These are phyloP conservation scores for Channa maculata DNA, from an alignment of 2,113 vertebrate genomes.

Conservation along the genomic window DNA sequence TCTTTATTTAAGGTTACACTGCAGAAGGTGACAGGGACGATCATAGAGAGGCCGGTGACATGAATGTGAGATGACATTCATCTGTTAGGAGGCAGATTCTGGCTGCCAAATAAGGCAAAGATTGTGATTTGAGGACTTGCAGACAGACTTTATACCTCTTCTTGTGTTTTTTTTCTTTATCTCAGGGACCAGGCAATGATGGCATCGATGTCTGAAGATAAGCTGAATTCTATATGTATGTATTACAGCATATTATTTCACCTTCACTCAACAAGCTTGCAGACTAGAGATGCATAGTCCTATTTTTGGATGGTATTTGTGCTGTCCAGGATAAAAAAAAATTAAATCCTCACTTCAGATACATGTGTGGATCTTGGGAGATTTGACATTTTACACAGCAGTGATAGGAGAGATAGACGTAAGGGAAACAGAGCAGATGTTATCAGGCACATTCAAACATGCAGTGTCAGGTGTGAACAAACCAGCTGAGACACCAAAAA, in stretches of 20 bases:
- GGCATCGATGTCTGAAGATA: neutral
- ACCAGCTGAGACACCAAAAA: neutral
- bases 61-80: slow-evolving; percentile 36
- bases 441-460: slow-evolving; percentile 4
- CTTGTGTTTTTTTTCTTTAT: neutral
- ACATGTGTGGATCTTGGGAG: neutral
- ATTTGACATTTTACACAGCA: slow-evolving; percentile 5
- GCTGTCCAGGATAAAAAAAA: neutral
- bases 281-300: neutral
- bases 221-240: too few relatives aligned
- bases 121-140: slow-evolving; percentile 13
- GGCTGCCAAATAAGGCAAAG: neutral
- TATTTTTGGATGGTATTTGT: neutral
- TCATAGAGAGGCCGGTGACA: neutral
- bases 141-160: neutral
- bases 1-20: slow-evolving; percentile 20
- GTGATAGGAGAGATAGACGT: neutral
- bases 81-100: slow-evolving; percentile 38
- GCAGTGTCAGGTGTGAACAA: neutral
- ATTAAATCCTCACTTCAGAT: neutral
- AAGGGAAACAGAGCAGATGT: neutral
- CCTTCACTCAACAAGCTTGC: neutral
- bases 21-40: slow-evolving; percentile 20
- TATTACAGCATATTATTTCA: too few relatives aligned
- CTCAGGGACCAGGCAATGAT: neutral